Conservation (phyloP, 1,140 invertebrate species). For the Diuraphis noxia region DNA sequence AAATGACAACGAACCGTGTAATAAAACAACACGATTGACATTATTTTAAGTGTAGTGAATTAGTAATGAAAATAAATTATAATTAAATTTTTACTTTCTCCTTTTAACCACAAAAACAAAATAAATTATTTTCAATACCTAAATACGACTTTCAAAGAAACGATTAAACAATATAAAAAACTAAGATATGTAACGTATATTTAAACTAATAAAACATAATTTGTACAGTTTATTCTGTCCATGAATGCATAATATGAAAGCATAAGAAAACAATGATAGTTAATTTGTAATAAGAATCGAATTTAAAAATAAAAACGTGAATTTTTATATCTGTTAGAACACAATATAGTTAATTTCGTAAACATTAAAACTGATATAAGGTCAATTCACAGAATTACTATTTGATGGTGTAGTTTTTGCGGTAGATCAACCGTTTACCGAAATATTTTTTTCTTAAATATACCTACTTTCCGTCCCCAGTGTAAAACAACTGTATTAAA, state of each 20-base stretch:
- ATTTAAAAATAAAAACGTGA: neutral
- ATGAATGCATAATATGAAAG: neutral
- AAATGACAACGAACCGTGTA: conserved; percentile 9
- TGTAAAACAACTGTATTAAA: neutral
- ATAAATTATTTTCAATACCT: neutral
- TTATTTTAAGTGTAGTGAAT: conserved; percentile 22
- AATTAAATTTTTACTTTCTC: conserved; percentile 14
- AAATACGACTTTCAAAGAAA: neutral
- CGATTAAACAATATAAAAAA: neutral
- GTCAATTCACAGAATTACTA: no score
- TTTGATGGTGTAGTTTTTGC: no score
- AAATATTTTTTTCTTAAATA: neutral
- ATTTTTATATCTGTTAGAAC: neutral
- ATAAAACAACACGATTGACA: conserved; percentile 15
- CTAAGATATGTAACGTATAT: neutral
- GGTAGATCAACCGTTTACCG: no score
- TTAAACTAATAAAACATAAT: neutral
- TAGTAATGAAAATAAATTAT: neutral
- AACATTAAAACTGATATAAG: no score
- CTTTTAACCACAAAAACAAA: neutral
- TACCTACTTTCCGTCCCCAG: neutral
- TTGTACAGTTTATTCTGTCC: neutral
- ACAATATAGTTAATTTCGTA: no score
- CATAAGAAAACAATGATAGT: neutral
- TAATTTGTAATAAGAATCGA: neutral